A percentile compares a stretch with the other conserved stretches of the same genome.
Evolutionary conservation across 2,113 vertebrate genomes (phyloP).

Genomic region (Pollimyrus isidori): DNA sequence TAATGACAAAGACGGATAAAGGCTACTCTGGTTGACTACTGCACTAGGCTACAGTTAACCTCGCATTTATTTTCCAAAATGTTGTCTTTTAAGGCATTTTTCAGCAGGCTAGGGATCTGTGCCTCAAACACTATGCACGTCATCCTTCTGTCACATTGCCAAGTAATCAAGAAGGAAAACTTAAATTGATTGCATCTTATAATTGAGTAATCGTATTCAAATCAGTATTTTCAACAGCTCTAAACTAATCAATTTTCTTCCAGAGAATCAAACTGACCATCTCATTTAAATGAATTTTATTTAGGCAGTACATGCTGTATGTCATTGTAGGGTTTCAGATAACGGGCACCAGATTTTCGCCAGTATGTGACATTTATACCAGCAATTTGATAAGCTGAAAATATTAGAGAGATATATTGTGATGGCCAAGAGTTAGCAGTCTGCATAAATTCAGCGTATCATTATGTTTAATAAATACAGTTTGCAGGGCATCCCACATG

Average conservation of each 20-base stretch:
- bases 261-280: not conserved
- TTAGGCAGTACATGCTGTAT: not conserved
- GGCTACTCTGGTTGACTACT: no score
- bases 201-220: no score
- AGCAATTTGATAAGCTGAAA: not conserved
- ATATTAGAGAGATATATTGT: not conserved
- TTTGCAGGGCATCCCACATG: not conserved
- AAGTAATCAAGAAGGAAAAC: no score
- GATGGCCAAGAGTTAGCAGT: not conserved
- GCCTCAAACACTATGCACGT: no score
- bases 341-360: not conserved
- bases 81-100: no score
- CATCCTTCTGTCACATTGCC: no score
- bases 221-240: no score
- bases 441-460: not conserved
- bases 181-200: no score
- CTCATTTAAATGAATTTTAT: not conserved
- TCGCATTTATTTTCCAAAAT: no score
- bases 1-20: no score
- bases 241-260: not conserved
- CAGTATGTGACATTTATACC: not conserved
- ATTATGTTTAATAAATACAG: not conserved
- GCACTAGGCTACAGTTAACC: no score
- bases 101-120: no score
- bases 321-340: not conserved